phyloP scores from a whole-genome alignment of 2,888 invertebrate species.

The Drosophila macrothrix region DNA sequence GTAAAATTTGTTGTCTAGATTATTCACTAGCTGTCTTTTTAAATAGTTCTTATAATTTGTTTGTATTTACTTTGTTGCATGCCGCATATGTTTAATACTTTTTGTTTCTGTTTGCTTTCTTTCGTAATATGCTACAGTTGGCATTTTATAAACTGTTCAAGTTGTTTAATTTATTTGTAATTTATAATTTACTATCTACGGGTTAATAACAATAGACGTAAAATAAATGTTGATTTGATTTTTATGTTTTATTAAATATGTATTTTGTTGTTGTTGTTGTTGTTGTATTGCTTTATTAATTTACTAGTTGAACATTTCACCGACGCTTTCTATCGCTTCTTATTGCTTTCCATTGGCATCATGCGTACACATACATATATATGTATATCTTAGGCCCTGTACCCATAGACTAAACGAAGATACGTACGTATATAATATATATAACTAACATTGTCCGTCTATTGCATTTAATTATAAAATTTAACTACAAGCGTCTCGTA shows the following conservation, averaged over 20 bases:
- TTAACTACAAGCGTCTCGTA: no score
- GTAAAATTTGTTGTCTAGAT: conserved; percentile 67
- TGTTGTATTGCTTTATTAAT: conserved; percentile 51
- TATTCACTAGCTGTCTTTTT: conserved; percentile 50
- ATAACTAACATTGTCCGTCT: background rate
- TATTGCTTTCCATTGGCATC: conserved; percentile 60
- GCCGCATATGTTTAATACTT: conserved; percentile 46
- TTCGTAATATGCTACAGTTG: conserved; percentile 42
- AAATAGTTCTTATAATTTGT: conserved; percentile 9
- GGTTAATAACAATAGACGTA: conserved; percentile 65
- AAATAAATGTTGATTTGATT: conserved; percentile 22
- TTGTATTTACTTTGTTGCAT: conserved; percentile 18
- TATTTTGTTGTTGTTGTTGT: conserved; percentile 19
- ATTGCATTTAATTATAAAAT: background rate
- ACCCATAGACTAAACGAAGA: conserved; percentile 27
- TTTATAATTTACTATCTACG: conserved; percentile 62
- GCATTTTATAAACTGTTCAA: conserved; percentile 39
- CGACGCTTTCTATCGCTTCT: conserved; percentile 43
- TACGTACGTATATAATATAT: background rate
- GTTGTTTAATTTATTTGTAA: conserved; percentile 21
- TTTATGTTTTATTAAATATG: background rate
- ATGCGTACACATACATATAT: conserved; percentile 15
- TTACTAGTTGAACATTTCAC: conserved; percentile 54
- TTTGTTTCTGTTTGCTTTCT: conserved; percentile 30
- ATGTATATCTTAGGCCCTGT: conserved; percentile 31